Evolutionary conservation across 2,888 invertebrate species (phyloP).

Genomic region (Chrysodeixis includens): DNA sequence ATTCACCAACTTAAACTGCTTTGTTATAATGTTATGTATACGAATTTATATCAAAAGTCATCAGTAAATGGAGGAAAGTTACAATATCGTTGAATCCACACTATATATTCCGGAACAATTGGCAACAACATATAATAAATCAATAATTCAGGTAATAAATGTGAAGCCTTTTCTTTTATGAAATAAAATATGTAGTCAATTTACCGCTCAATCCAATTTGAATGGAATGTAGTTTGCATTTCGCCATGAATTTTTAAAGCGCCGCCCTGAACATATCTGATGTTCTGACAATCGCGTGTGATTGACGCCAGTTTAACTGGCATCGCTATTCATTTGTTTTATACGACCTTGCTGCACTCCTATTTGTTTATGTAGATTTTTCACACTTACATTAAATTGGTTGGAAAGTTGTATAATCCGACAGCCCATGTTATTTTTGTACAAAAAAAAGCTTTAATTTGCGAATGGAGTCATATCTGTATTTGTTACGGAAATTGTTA

Average conservation of each 20-base stretch:
- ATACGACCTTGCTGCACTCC: constrained; percentile 1
- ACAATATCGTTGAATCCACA: not conserved
- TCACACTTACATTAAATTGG: not conserved
- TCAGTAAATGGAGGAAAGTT: constrained; percentile 3
- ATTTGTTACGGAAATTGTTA: not conserved
- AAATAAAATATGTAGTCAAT: constrained; percentile 6
- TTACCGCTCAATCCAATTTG: constrained; percentile 2
- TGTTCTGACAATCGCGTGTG: constrained; percentile 1
- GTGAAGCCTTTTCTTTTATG: not conserved
- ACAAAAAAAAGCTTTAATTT: not conserved
- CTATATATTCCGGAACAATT: not conserved
- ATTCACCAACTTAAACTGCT: constrained; percentile 4
- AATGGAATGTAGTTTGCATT: constrained; percentile 6
- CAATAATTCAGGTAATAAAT: not conserved
- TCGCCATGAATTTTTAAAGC: constrained; percentile 5
- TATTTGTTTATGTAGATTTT: constrained; percentile 6
- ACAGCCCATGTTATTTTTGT: not conserved
- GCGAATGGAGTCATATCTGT: not conserved
- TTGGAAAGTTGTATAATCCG: not conserved
- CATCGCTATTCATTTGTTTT: constrained; percentile 7
- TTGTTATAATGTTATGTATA: not conserved
- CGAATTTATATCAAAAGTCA: not conserved
- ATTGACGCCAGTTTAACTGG: not conserved
- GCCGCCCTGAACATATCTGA: not conserved
- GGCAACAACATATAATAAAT: not conserved